These are phyloP conservation scores for Thermophis baileyi DNA, from an alignment of 2,113 vertebrate species.

Conservation along the genomic window DNA sequence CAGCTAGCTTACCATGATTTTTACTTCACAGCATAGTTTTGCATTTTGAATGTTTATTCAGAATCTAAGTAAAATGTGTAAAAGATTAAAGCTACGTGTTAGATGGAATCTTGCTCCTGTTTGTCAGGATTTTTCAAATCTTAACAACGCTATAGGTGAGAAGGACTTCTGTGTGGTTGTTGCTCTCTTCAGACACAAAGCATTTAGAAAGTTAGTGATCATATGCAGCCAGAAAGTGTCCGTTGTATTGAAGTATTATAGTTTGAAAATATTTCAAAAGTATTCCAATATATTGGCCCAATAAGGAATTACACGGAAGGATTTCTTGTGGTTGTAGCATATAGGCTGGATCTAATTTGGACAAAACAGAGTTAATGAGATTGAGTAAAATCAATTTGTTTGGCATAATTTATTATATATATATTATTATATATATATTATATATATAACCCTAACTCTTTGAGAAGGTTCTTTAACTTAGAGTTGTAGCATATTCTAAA, in stretches of 20 bases:
- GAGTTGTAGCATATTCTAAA: background rate
- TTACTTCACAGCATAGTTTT: conserved; percentile 38
- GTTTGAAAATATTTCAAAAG: background rate
- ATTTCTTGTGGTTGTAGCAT: background rate
- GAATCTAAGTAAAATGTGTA: background rate
- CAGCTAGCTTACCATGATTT: conserved; percentile 21
- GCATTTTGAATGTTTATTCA: background rate
- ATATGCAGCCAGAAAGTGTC: background rate
- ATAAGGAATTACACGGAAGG: background rate
- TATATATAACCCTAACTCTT: too few relatives aligned
- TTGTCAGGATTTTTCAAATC: background rate
- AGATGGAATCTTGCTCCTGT: background rate
- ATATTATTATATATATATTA: too few relatives aligned
- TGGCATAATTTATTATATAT: background rate
- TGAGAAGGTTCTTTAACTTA: background rate
- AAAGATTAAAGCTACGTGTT: background rate
- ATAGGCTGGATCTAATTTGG: background rate
- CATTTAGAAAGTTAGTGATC: background rate
- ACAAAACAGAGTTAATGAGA: background rate
- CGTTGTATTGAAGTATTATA: background rate
- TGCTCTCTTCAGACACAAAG: background rate
- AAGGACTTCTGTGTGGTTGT: background rate
- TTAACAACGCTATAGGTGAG: background rate
- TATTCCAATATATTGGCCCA: background rate
- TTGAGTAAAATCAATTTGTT: background rate